A percentile compares a stretch with the other conserved stretches of the same genome.
These are phyloP conservation scores for Babylonia areolata DNA, from an alignment of 1,140 invertebrate genomes.

Conservation along the genomic window DNA sequence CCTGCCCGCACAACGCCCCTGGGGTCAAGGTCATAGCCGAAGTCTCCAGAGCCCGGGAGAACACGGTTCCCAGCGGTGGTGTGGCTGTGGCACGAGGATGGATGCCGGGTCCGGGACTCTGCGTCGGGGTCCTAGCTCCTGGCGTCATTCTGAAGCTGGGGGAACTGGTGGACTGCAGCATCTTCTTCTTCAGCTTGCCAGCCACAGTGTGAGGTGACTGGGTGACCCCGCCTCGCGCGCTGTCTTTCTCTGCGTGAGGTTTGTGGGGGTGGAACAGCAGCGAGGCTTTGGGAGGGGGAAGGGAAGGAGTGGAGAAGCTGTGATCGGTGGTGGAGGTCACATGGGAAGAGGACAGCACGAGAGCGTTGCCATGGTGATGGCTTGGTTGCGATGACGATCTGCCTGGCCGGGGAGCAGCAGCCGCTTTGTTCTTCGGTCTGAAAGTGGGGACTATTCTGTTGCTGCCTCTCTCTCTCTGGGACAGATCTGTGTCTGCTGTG, in stretches of 20 bases:
- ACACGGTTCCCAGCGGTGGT: neutral
- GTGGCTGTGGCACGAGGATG: neutral
- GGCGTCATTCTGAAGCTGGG: neutral
- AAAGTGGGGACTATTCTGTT: neutral
- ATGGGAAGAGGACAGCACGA: neutral
- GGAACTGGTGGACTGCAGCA: neutral
- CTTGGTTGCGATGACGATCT: neutral
- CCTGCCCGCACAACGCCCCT: neutral
- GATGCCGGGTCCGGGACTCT: neutral
- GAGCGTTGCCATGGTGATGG: neutral
- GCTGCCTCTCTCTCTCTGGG: neutral
- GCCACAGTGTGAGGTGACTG: neutral
- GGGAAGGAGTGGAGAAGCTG: neutral
- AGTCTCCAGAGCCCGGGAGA: neutral
- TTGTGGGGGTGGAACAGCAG: neutral
- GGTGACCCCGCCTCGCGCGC: too few relatives aligned
- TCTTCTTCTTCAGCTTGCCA: slow-evolving; percentile 20
- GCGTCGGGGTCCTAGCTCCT: neutral
- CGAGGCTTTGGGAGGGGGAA: neutral
- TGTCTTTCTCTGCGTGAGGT: neutral
- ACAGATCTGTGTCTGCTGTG: neutral
- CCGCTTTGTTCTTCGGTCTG: neutral
- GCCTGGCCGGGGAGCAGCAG: neutral
- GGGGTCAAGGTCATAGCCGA: neutral
- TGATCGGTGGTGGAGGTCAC: slow-evolving; percentile 4